phyloP scores from a whole-genome alignment of 2,113 vertebrate genomes.

The Takifugu flavidus region DNA sequence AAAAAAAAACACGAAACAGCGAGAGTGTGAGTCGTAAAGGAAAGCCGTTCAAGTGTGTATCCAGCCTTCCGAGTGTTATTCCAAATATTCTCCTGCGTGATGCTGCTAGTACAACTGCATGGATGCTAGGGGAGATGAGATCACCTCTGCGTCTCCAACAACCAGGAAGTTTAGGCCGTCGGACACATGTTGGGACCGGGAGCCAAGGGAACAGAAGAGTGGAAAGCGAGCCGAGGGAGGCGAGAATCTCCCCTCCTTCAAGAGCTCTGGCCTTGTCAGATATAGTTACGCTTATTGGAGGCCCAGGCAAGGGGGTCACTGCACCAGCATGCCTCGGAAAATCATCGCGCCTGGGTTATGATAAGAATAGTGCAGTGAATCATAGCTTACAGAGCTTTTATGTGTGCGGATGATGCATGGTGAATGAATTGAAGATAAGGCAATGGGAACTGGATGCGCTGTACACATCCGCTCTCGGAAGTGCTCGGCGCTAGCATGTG shows the following conservation, averaged over 20 bases:
- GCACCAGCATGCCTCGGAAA: conserved; percentile 62
- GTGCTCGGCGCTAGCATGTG: too few species aligned
- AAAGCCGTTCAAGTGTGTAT: conserved; percentile 36
- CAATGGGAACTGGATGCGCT: conserved; percentile 31
- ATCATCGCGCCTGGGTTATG: conserved; percentile 43
- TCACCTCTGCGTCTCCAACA: conserved; percentile 14
- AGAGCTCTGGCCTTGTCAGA: conserved; percentile 67
- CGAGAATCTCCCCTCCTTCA: conserved; percentile 41
- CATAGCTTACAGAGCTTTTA: conserved; percentile 55
- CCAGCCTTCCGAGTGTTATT: conserved; percentile 29
- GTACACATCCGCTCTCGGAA: conserved; percentile 14
- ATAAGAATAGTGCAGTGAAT: conserved; percentile 66
- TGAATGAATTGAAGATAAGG: conserved; percentile 58
- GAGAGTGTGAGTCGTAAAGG: conserved; percentile 48
- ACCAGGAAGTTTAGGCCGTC: conserved; percentile 5
- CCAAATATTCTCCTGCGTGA: conserved; percentile 20
- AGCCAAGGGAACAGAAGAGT: conserved; percentile 52
- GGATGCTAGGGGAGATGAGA: conserved; percentile 30
- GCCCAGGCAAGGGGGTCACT: conserved; percentile 54
- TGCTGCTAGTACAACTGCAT: too few species aligned
- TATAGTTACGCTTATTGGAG: conserved; percentile 65
- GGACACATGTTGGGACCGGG: conserved; percentile 33
- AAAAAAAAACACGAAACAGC: conserved; percentile 25
- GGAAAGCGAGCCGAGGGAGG: conserved; percentile 52
- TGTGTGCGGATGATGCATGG: conserved; percentile 52